Evolutionary conservation across 2,797 vertebrate genomes (phyloP).

Genomic region (Clarias fuscus): DNA sequence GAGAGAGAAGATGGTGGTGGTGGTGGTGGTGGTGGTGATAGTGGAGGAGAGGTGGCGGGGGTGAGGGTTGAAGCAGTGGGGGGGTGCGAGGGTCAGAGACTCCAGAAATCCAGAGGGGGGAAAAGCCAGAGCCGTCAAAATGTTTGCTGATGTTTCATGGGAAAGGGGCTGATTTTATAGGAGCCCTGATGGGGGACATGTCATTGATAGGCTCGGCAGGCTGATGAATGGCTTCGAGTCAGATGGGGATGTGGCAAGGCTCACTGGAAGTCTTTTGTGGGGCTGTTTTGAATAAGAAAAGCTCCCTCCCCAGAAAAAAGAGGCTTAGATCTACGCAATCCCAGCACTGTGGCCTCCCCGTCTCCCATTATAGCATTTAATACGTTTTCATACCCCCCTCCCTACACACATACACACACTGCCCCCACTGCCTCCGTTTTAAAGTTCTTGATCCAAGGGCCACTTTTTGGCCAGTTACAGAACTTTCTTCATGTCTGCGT

Average conservation of each 20-base stretch:
- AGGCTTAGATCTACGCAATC: conserved; percentile 97
- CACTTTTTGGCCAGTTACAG: conserved; percentile 67
- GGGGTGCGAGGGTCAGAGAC: conserved; percentile 73
- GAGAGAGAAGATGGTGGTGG: conserved; percentile 40
- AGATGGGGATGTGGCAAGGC: conserved; percentile 99
- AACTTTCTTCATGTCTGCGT: conserved; percentile 50
- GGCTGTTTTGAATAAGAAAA: conserved; percentile 99
- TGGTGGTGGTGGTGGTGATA: conserved; percentile 62
- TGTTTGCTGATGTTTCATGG: conserved; percentile 99
- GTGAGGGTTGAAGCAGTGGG: conserved; percentile 43
- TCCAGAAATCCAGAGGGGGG: conserved; percentile 90
- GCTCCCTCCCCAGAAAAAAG: conserved; percentile 92
- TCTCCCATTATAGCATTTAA: conserved; percentile 94
- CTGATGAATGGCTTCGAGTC: conserved; percentile 99
- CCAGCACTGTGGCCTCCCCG: conserved; percentile 94
- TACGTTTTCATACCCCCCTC: conserved; percentile 83
- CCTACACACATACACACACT: conserved; percentile 58
- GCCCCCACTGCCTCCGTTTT: conserved; percentile 72
- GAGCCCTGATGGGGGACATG: conserved; percentile 99
- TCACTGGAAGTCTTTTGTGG: conserved; percentile 99
- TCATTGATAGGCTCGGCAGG: conserved; percentile 99
- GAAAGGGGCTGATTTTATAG: conserved; percentile 99
- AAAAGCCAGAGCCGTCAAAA: conserved; percentile 98
- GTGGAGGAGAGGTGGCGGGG: conserved; percentile 58
- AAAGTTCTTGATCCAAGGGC: conserved; percentile 73